phyloP scores from a whole-genome alignment of 2,888 invertebrate species.

The Caenorhabditis doughertyi region DNA sequence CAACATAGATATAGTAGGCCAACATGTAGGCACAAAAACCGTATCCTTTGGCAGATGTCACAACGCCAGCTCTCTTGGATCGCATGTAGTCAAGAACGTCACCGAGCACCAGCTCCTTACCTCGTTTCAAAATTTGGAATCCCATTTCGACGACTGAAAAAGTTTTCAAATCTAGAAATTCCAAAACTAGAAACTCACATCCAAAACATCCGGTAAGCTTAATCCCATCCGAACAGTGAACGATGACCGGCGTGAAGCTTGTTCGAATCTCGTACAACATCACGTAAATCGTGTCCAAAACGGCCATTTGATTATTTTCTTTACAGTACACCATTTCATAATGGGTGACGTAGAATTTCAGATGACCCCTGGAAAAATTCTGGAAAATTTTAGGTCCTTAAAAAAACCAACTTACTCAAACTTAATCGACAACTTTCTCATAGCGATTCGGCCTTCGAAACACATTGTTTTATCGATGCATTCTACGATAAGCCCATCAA shows the following conservation, averaged over 20 bases:
- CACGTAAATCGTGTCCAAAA: not conserved
- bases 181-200: not conserved
- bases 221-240: not conserved
- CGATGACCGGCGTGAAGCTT: not conserved
- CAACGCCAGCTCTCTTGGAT: not conserved
- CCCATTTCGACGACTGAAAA: not conserved
- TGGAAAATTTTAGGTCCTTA: not conserved
- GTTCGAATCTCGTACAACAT: not conserved
- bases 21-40: not conserved
- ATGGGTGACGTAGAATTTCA: not conserved
- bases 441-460: not conserved
- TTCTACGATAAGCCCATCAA: not conserved
- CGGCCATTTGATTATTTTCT: not conserved
- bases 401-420: not conserved
- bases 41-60: not conserved
- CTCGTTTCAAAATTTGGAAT: not conserved
- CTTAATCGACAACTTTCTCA: not conserved
- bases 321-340: not conserved
- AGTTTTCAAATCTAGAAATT: no score
- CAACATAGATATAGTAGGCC: not conserved
- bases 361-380: not conserved
- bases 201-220: not conserved
- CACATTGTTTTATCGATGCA: not conserved
- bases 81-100: not conserved
- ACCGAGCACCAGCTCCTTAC: not conserved